Base-by-base conservation (phyloP, 2,113 vertebrate genomes). In the Athene cunicularia region DNA sequence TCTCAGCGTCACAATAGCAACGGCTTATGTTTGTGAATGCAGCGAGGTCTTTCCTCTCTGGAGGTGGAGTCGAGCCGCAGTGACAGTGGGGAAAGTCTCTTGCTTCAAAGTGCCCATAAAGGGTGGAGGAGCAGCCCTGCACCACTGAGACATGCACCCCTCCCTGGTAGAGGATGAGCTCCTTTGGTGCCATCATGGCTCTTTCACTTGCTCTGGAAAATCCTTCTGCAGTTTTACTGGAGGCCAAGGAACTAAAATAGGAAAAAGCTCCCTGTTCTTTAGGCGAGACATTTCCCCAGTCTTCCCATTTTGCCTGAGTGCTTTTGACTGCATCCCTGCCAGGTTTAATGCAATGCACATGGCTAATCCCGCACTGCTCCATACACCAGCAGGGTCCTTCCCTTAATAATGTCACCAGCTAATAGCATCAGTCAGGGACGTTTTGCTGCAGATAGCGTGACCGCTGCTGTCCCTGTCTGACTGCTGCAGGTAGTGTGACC, bases 71-170 rank as follows among this genome's bases (percentile, higher is more conserved):
- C 37, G 11, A 30, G 62, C 50, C 66, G 5, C n/a, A 3, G 52
- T 30, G 85, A 22, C 37, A n/a, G n/a, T 1, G 14, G 47, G 18
- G 26, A 35, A 76, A 39, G 14, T 12, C 37, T 53, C 32, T 3
- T 0, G 1, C 55, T 50, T 83, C 8, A 2, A 33, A 58, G 50
- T 28, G 33, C 33, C 68, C 3, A 0, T 11, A 20, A 26, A n/a
- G 43, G 23, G 43, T 35, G 37, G 50, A 74, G 30, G 16, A 70
- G 6, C 47, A 9, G 11, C 41, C 11, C 26, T 53, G 47, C 28
- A 28, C 23, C 4, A 3, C 16, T 13, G 14, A 23, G 39, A 49
- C 10, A 1, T 0, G 7, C 39, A 18, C 2, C 22, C 5, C 30
- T 49, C 28, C 47, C 41, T 0, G 2, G n/a, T 0, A 28, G 12